Evolutionary conservation across 2,113 vertebrate species (phyloP), one percentile per base, ranked within the genome.

Genomic region (Salvelinus alpinus): DNA sequence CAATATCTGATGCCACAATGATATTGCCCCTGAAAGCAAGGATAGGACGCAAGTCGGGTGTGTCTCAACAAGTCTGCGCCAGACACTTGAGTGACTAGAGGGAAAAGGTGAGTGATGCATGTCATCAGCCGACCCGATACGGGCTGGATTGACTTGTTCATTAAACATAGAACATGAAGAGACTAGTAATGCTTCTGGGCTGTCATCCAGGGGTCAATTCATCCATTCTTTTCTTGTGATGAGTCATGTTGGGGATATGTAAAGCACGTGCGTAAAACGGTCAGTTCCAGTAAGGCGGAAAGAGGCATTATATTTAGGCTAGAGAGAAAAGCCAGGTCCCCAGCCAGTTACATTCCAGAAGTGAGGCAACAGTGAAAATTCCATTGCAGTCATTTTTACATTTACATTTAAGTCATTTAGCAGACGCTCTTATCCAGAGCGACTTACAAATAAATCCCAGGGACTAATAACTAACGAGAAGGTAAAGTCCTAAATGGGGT

Each of bases 271-370:
- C 59, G 81, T 82, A 86, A 78, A 80, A 80, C 79, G 72, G 73
- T 87, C 78, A 89, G 72, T 94, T 93, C 89, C 92, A 91, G 92
- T 93, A 93, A 92, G 31, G 73, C 64, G 70, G 88, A 84, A 89
- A 78, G 77, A 71, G 38, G 38, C 9, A 44, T 44, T 44, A 44
- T 44, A 80, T 70, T 85, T 85, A 77, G 74, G 78, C 78, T 66
- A 64, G 70, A 22, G 51, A 59, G 29, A 47, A 65, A 51, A 54
- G 24, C 24, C 2, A n/a, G 24, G 71, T 67, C 74, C 60, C 67
- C 22, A 27, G 78, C 74, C 80, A 85, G 57, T 11, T 72, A 80
- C 80, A 81, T 82, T 85, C 84, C 84, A 64, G 79, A 62, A 68
- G 29, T 79, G 71, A 64, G 29, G 71, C 71, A 66, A 57, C 47